phyloP scores from a whole-genome alignment of 2,113 vertebrate genomes.

The Bambusicola thoracicus region DNA sequence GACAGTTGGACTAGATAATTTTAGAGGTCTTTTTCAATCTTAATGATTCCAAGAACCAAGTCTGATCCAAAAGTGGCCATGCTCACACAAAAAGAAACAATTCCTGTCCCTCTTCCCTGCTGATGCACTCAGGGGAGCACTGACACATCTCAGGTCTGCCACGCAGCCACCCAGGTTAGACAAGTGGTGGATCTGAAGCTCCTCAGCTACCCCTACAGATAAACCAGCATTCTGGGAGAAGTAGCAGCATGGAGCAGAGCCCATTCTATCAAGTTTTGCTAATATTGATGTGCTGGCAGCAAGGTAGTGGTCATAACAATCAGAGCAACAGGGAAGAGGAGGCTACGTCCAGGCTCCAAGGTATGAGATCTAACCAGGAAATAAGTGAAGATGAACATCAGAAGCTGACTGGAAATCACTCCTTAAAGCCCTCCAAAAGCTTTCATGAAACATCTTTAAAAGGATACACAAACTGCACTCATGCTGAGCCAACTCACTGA shows the following conservation, averaged over 20 bases:
- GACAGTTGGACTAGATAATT: too few relatives aligned
- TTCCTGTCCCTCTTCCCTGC: not conserved
- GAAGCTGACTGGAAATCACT: not conserved
- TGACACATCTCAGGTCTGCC: not conserved
- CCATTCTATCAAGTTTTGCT: not conserved
- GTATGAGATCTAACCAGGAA: not conserved
- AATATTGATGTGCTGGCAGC: not conserved
- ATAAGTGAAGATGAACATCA: not conserved
- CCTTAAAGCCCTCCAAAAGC: not conserved
- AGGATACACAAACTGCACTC: accelerated
- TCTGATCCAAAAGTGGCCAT: not conserved
- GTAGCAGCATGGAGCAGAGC: not conserved
- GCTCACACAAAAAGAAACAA: not conserved
- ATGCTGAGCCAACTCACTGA: not conserved
- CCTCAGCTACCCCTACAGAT: not conserved
- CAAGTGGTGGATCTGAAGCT: not conserved
- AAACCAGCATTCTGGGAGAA: not conserved
- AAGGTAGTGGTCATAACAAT: not conserved
- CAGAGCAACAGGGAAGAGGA: not conserved
- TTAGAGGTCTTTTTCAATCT: too few relatives aligned
- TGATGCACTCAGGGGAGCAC: not conserved
- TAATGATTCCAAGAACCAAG: not conserved
- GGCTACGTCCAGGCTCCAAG: not conserved
- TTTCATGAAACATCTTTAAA: not conserved
- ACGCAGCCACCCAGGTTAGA: not conserved